These are phyloP conservation scores for Salvelinus namaycush DNA, from an alignment of 2,113 vertebrate genomes.

Conservation along the genomic window DNA sequence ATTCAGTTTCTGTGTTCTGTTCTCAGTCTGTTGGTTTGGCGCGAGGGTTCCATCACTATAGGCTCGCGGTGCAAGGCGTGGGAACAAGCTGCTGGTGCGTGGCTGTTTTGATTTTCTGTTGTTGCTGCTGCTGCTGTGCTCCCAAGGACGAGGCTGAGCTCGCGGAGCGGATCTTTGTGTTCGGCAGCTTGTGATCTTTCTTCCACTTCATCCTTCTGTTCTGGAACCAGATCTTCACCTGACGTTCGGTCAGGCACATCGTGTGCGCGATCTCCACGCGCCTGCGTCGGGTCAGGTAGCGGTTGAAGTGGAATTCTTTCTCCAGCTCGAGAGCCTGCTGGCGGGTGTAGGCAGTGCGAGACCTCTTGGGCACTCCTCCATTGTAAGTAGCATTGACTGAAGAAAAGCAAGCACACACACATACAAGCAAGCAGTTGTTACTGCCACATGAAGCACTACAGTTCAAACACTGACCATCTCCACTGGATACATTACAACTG, in stretches of 20 bases:
- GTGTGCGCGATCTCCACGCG: constrained; percentile 98
- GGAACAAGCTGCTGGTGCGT: constrained; percentile 74
- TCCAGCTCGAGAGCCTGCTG: constrained; percentile 99
- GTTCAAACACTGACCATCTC: constrained; percentile 28
- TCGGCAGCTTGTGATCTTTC: constrained; percentile 98
- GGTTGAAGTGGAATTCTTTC: constrained; percentile 99
- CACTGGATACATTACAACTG: constrained; percentile 32
- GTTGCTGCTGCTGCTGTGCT: constrained; percentile 76
- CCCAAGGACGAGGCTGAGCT: constrained; percentile 75
- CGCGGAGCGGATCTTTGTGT: constrained; percentile 96
- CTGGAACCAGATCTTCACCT: constrained; percentile 99
- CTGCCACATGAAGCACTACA: constrained; percentile 54
- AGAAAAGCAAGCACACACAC: constrained; percentile 68
- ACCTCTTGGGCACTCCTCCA: constrained; percentile 97
- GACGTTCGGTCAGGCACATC: constrained; percentile 95
- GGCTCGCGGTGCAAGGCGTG: constrained; percentile 82
- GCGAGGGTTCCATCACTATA: constrained; percentile 75
- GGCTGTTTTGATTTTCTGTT: constrained; percentile 76
- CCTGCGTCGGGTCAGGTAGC: constrained; percentile 96
- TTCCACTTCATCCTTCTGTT: constrained; percentile 99
- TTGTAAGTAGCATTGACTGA: constrained; percentile 92
- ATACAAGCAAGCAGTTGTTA: constrained; percentile 84
- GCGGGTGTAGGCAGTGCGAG: constrained; percentile 97
- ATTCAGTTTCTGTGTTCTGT: constrained; percentile 68
- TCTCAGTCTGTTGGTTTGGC: constrained; percentile 68